phyloP scores from a whole-genome alignment of 2,113 vertebrate species.

The Gallinago jamesoni region DNA sequence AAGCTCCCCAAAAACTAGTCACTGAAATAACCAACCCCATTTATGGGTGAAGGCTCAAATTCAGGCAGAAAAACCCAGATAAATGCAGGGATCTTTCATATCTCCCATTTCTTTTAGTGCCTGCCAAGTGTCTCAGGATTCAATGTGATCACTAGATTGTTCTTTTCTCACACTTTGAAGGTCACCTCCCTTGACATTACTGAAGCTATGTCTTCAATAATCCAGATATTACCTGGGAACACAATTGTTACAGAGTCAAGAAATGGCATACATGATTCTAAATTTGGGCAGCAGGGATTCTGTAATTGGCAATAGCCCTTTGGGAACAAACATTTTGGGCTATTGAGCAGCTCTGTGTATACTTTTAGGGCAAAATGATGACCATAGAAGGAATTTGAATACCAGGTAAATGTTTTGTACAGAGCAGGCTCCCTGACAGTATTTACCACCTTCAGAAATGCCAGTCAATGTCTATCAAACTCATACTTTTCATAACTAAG shows the following conservation, averaged over 20 bases:
- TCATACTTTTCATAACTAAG: neutral
- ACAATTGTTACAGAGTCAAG: neutral
- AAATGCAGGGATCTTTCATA: neutral
- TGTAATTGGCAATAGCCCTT: neutral
- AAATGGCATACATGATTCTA: neutral
- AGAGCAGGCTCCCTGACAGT: neutral
- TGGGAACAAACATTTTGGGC: neutral
- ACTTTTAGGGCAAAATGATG: neutral
- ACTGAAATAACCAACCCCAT: neutral
- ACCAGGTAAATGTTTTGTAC: neutral
- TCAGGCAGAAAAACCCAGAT: neutral
- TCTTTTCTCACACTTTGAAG: neutral
- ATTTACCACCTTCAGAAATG: slow-evolving; percentile 10
- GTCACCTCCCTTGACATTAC: neutral
- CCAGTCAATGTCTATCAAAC: neutral
- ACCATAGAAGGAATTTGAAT: neutral
- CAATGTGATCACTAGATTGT: neutral
- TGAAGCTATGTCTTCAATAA: neutral
- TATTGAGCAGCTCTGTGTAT: neutral
- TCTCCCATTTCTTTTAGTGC: neutral
- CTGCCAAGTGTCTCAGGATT: neutral
- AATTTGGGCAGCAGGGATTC: neutral
- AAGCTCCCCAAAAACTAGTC: neutral
- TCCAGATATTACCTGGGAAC: neutral
- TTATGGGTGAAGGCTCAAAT: neutral